Evolutionary conservation across 1,140 invertebrate species (phyloP).

Genomic region (Tribolium castaneum): DNA sequence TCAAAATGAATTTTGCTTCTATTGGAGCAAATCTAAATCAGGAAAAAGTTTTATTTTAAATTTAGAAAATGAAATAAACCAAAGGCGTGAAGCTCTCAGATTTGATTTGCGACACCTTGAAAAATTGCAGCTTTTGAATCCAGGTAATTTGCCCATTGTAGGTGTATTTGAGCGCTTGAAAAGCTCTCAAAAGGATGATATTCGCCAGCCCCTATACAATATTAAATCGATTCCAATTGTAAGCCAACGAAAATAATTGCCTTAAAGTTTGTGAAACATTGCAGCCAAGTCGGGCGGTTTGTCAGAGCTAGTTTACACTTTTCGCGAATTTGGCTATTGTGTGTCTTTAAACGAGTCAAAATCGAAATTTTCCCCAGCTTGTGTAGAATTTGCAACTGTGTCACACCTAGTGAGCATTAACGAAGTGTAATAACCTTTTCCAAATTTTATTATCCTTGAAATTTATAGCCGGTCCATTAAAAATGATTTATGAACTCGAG

Average conservation of each 20-base stretch:
- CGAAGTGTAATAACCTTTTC: background rate
- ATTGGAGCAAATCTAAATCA: too few relatives aligned
- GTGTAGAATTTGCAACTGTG: background rate
- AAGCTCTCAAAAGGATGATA: slow-evolving; percentile 18
- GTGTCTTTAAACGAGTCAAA: too few relatives aligned
- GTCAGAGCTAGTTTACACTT: background rate
- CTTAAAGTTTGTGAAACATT: slow-evolving; percentile 14
- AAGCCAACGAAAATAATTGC: slow-evolving; percentile 2
- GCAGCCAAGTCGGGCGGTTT: slow-evolving; percentile 11
- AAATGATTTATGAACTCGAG: background rate
- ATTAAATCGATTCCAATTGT: background rate
- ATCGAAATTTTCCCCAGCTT: too few relatives aligned
- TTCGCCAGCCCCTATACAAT: background rate
- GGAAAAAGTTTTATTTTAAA: too few relatives aligned
- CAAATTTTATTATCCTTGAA: slow-evolving; percentile 11
- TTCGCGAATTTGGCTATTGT: too few relatives aligned
- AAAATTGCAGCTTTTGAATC: background rate
- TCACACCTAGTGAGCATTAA: background rate
- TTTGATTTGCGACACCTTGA: background rate
- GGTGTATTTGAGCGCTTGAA: background rate
- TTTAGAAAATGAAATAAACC: background rate
- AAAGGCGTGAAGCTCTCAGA: background rate
- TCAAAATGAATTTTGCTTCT: too few relatives aligned
- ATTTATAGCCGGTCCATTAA: background rate
- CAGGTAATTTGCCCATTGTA: background rate